A percentile compares a stretch with the other conserved stretches of the same genome.
Conservation (phyloP, 2,797 vertebrate species). For the Oreortyx pictus region DNA sequence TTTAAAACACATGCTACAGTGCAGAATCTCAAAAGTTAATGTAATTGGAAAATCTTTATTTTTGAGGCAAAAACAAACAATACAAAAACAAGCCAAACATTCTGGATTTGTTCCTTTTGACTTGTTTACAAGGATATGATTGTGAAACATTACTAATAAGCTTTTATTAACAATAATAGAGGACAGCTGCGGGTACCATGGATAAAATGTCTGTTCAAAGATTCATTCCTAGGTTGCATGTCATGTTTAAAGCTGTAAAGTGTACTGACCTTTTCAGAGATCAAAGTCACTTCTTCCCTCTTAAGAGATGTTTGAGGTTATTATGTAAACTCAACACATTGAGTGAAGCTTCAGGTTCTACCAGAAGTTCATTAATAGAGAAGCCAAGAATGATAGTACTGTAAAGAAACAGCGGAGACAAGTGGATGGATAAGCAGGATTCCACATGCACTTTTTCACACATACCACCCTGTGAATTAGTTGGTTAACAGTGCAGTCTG, state of each 20-base stretch:
- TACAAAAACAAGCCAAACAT: slow-evolving; percentile 29
- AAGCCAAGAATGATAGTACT: background rate
- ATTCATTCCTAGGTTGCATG: slow-evolving; percentile 48
- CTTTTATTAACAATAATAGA: slow-evolving; percentile 74
- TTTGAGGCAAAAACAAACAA: slow-evolving; percentile 12
- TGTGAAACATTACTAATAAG: slow-evolving; percentile 68
- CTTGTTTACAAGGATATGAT: slow-evolving; percentile 73
- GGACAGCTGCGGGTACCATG: slow-evolving; percentile 61
- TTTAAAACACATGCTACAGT: slow-evolving; percentile 22
- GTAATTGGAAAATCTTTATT: background rate
- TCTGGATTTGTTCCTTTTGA: slow-evolving; percentile 36
- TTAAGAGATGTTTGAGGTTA: background rate
- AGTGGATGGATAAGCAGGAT: background rate
- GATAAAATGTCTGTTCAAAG: slow-evolving; percentile 41
- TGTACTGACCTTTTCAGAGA: slow-evolving; percentile 49
- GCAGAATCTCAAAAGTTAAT: slow-evolving; percentile 18
- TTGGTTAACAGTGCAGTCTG: background rate
- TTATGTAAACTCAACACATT: background rate
- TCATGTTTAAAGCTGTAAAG: slow-evolving; percentile 54
- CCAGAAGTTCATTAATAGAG: background rate
- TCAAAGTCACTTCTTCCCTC: background rate
- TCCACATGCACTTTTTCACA: background rate
- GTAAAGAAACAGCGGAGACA: background rate
- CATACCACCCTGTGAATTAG: background rate
- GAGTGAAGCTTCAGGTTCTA: background rate